Evolutionary conservation across 2,888 invertebrate species (phyloP).

Genomic region (Lepetodrilus schrolli): DNA sequence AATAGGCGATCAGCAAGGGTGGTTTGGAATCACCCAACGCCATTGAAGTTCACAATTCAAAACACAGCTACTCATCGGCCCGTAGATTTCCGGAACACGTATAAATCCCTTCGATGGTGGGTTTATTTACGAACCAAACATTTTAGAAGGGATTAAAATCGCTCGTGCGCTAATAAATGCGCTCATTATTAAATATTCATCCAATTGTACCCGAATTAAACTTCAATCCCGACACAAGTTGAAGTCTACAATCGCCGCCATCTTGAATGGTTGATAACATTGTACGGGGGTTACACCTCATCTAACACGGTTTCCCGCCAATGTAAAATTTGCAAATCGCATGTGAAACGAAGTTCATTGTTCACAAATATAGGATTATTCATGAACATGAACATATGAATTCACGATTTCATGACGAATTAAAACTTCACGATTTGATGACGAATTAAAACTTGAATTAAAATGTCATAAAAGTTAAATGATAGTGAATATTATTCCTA

Average conservation of each 20-base stretch:
- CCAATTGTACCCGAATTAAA: constrained; percentile 12
- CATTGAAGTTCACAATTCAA: constrained; percentile 34
- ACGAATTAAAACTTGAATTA: too few species aligned
- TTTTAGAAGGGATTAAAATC: constrained; percentile 2
- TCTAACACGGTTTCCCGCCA: constrained; percentile 57
- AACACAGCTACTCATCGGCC: constrained; percentile 41
- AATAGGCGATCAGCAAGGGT: constrained; percentile 25
- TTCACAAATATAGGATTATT: too few species aligned
- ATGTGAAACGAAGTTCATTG: constrained; percentile 19
- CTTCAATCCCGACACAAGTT: constrained; percentile 30
- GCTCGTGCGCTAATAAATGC: constrained; percentile 9
- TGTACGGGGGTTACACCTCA: constrained; percentile 65
- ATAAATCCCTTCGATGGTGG: constrained; percentile 3
- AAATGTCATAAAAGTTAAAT: too few species aligned
- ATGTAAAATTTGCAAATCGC: constrained; percentile 29
- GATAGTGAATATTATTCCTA: too few species aligned
- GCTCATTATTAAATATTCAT: constrained; percentile 20
- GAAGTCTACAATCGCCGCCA: constrained; percentile 65
- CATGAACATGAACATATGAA: too few species aligned
- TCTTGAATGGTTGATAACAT: constrained; percentile 74
- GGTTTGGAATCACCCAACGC: constrained; percentile 18
- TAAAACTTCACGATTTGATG: too few species aligned
- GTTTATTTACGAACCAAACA: constrained; percentile 16
- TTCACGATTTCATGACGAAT: too few species aligned
- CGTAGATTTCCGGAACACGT: constrained; percentile 30